Conservation (phyloP, 2,888 invertebrate genomes). For the Drosophila kuntzei region DNA sequence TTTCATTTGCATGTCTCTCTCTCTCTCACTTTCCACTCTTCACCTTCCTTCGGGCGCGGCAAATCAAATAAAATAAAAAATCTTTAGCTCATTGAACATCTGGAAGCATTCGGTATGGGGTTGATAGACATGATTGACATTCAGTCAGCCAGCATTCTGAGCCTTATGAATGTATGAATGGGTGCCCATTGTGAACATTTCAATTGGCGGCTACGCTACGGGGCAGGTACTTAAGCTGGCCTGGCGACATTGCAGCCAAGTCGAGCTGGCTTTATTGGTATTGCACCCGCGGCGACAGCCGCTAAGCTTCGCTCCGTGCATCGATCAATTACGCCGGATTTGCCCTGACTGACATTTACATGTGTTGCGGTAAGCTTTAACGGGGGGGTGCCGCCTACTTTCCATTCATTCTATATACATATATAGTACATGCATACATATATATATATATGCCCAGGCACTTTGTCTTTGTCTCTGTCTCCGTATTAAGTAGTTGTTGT, state of each 20-base stretch:
- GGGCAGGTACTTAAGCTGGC: conserved; percentile 75
- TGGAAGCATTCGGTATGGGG: conserved; percentile 75
- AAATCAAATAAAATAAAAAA: conserved; percentile 44
- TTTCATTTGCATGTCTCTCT: conserved; percentile 76
- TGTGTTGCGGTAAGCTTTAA: conserved; percentile 73
- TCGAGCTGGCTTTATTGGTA: conserved; percentile 59
- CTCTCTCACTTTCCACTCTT: not conserved
- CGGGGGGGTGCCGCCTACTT: conserved; percentile 45
- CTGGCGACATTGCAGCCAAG: conserved; percentile 54
- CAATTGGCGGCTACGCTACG: conserved; percentile 47
- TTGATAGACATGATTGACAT: conserved; percentile 78
- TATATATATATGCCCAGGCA: conserved; percentile 1
- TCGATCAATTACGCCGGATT: conserved; percentile 80
- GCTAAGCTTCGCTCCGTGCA: conserved; percentile 73
- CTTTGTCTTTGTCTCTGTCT: conserved; percentile 22
- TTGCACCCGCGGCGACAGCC: conserved; percentile 78
- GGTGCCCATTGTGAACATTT: conserved; percentile 66
- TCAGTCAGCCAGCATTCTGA: conserved; percentile 52
- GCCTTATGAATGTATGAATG: conserved; percentile 75
- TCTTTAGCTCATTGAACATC: conserved; percentile 76
- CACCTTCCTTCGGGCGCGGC: not conserved
- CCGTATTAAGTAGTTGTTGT: conserved; percentile 45
- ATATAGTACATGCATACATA: too few species aligned
- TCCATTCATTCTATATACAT: not conserved
- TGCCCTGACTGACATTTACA: conserved; percentile 69